Evolutionary conservation across 2,888 invertebrate genomes (phyloP).

Genomic region (Gari tellinella): DNA sequence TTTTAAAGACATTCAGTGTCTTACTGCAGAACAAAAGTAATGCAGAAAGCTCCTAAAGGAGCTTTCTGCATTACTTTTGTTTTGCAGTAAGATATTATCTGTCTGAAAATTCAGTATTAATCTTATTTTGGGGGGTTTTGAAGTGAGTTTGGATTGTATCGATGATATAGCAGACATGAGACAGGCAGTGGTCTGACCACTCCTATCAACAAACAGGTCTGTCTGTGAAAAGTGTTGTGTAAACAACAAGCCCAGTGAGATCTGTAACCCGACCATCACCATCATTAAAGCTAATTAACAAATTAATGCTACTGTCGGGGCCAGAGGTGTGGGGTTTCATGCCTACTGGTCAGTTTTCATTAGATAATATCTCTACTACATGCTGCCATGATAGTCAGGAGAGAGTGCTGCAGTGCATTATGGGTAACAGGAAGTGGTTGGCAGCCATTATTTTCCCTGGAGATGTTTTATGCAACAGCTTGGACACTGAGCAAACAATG

Average conservation of each 20-base stretch:
- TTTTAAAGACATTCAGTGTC: too few relatives aligned
- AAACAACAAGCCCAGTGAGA: neutral
- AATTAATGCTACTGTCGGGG: slow-evolving; percentile 14
- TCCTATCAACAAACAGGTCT: too few relatives aligned
- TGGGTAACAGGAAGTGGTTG: neutral
- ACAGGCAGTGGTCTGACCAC: neutral
- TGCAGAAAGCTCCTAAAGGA: too few relatives aligned
- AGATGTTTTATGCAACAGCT: neutral
- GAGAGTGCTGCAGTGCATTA: slow-evolving; percentile 5
- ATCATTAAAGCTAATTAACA: slow-evolving; percentile 39
- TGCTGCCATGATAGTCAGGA: neutral
- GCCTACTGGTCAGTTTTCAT: slow-evolving; percentile 36
- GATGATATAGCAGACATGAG: neutral
- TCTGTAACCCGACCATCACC: slow-evolving; percentile 3
- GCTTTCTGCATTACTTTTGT: too few relatives aligned
- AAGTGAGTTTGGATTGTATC: too few relatives aligned
- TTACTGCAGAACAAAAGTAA: too few relatives aligned
- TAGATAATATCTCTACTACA: slow-evolving; percentile 22
- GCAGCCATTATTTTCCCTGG: neutral
- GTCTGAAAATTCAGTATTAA: too few relatives aligned
- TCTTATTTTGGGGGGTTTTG: too few relatives aligned
- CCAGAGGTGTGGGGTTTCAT: slow-evolving; percentile 18
- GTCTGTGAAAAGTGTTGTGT: too few relatives aligned
- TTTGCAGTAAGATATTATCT: too few relatives aligned
- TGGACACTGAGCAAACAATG: slow-evolving; percentile 20